Base-by-base conservation (phyloP, 1,140 invertebrate genomes). In the Leguminivora glycinivorella region DNA sequence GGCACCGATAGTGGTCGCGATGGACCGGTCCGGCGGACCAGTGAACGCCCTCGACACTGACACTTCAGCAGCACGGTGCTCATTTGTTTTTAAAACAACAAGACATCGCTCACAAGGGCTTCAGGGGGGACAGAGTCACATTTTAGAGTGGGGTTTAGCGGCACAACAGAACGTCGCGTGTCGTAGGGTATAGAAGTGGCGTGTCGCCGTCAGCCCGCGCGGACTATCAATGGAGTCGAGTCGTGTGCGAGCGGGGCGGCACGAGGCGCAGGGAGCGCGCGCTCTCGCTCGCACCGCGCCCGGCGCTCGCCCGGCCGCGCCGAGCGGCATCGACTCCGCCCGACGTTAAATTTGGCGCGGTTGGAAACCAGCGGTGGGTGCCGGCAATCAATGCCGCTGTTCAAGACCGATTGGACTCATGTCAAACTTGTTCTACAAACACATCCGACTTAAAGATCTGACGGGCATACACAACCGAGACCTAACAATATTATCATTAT, bases 281-380 rank as follows among this genome's bases (percentile, higher is more conserved):
- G 76, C 73, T 83, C 85, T 77, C 83, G 74, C 84, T 83, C 83
- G 77, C 47, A 9, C 47, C 58, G n/a, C 58, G 58, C 58, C 58
- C 58, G 58, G 58, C 58, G 58, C 78, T 73, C 78, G 72, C 81
- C 76, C 78, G 80, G 80, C 81, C 79, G 56, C 19, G 78, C 85
- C 88, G 88, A 88, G 58, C 70, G 70, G 56, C 72, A 76, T 78
- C 88, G 88, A 88, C 82, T 79, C 74, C 74, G 73, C 76, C 84
- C 87, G 87, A 91, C 81, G 88, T 86, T 89, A 89, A 89, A 88
- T 89, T 89, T 91, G 87, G 86, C 87, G 83, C 89, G 88, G 88
- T 89, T 87, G 75, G 83, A 85, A 86, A 83, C 83, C 83, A 83
- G 82, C 83, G 83, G 83, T 86, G 85, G 80, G 85, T 83, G 84